Percentiles rank a stretch among this genome's conserved stretches.
Conservation (phyloP, 2,797 vertebrate species). For the Streptopelia turtur region DNA sequence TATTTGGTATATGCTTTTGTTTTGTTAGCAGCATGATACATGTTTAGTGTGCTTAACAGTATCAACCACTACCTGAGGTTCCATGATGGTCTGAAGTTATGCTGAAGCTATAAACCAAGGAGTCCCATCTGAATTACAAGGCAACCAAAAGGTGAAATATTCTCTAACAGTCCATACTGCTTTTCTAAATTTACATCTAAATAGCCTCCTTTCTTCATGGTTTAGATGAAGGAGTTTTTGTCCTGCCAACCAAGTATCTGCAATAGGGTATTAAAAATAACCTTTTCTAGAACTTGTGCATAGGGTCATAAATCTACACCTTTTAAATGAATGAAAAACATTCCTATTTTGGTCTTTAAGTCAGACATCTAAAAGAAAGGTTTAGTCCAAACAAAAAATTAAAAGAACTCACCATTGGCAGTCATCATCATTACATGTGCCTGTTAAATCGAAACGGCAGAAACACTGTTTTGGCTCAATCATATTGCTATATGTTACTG, state of each 20-base stretch:
- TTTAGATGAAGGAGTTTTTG: background rate
- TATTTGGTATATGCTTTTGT: background rate
- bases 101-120: background rate
- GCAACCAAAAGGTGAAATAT: background rate
- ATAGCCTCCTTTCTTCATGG: background rate
- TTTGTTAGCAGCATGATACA: background rate
- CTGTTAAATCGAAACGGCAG: slow-evolving; percentile 94
- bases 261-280: background rate
- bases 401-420: slow-evolving; percentile 88
- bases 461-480: slow-evolving; percentile 90
- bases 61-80: background rate
- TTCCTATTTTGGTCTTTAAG: background rate
- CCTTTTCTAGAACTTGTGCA: background rate
- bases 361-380: background rate
- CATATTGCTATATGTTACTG: slow-evolving; percentile 89
- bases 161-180: background rate
- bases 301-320: background rate
- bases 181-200: background rate
- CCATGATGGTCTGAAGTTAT: background rate
- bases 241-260: background rate
- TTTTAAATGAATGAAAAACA: background rate
- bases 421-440: slow-evolving; percentile 94
- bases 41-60: background rate
- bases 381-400: background rate
- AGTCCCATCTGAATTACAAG: background rate